Base-by-base conservation (phyloP, 2,888 invertebrate genomes). In the Amorpha juglandis region DNA sequence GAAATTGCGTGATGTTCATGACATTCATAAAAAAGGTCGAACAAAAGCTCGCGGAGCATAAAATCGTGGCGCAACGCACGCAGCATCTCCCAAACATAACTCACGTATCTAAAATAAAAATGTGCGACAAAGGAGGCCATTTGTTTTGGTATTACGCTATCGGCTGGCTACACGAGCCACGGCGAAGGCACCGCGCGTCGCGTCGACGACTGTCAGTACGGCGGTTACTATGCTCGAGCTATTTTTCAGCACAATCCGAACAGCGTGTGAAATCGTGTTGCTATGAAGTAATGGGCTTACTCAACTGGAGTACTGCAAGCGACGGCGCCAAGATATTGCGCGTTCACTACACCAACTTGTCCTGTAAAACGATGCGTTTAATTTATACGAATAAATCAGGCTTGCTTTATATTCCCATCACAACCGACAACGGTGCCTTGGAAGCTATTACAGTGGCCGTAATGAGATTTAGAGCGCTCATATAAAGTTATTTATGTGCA, bases 401-500 rank as follows among this genome's bases (percentile, higher is more conserved):
- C 82, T 84, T 82, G 86, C 87, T 91, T 90, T 90, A 89, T 89
- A 91, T 90, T 92, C 89, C 84, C 87, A 87, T 88, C 89, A 89
- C 86, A 90, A 83, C 84, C 83, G 89, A 87, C 86, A 86, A 81
- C 78, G 84, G 87, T 86, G 87, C 85, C 89, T 87, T 87, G 84
- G 86, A 87, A 90, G 89, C 90, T 90, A 91, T 90, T 88, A 90
- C 85, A 87, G 86, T 83, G 83, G 85, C 86, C 84, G 84, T 90
- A 90, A 92, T 91, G 89, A 91, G 89, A 91, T 92, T 90, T 90
- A 90, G 87, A 91, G 87, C 88, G 88, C 84, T 91, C 88, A 91
- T 91, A 90, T 88, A 88, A 90, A 87, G 90, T 91, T 91, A 91
- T 90, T 91, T 90, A 90, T 90, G 88, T 84, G 81, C 78, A 80